phyloP scores from a whole-genome alignment of 1,140 invertebrate species.

The Centruroides sculpturatus region DNA sequence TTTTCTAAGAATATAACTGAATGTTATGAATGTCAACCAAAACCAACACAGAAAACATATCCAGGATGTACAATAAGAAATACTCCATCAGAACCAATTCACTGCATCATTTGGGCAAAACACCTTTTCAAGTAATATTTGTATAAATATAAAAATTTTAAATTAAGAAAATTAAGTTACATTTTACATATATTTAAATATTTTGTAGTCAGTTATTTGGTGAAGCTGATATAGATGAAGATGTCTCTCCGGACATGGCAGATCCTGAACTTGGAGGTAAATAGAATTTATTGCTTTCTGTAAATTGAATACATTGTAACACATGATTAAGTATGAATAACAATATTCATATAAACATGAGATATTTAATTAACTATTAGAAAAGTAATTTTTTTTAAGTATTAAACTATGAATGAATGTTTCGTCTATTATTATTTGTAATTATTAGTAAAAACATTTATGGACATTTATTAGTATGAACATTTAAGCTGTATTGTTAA shows the following conservation, averaged over 20 bases:
- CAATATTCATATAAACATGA: too few relatives aligned
- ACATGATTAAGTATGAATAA: too few relatives aligned
- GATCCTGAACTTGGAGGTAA: constrained; percentile 43
- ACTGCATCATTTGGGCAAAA: constrained; percentile 99
- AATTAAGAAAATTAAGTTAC: not conserved
- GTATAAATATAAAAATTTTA: not conserved
- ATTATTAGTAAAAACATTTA: too few relatives aligned
- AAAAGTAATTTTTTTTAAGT: too few relatives aligned
- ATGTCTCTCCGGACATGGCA: constrained; percentile 91
- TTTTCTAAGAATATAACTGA: constrained; percentile 46
- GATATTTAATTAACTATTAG: too few relatives aligned
- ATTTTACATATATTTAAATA: constrained; percentile 6
- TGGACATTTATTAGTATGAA: too few relatives aligned
- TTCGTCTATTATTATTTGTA: too few relatives aligned
- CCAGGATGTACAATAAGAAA: constrained; percentile 98
- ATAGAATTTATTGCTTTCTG: too few relatives aligned
- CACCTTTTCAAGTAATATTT: constrained; percentile 82
- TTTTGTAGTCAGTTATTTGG: constrained; percentile 84
- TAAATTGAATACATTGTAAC: too few relatives aligned
- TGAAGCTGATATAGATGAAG: constrained; percentile 87
- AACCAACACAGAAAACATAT: constrained; percentile 79
- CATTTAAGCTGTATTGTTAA: too few relatives aligned
- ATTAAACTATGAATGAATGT: too few relatives aligned
- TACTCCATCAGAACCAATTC: constrained; percentile 97
- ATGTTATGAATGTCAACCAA: constrained; percentile 94